Percentiles rank a stretch among this genome's conserved stretches.
Conservation (phyloP, 2,113 vertebrate species). For the Tychaedon coryphoeus region DNA sequence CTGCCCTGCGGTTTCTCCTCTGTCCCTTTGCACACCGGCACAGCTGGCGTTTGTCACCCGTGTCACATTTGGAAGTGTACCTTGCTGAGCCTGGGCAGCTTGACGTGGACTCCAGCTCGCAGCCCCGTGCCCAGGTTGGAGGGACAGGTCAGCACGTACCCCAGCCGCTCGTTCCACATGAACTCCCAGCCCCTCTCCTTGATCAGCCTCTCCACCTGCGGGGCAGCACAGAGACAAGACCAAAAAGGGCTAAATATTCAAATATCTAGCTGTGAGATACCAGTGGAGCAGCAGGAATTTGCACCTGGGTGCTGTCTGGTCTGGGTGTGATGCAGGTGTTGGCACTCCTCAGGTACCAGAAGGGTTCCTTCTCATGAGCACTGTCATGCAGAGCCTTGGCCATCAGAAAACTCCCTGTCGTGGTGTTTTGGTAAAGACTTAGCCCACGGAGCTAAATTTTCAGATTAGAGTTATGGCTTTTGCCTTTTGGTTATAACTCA, state of each 20-base stretch:
- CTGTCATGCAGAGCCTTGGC: neutral
- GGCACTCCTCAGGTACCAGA: neutral
- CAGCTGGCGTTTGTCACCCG: fast-evolving
- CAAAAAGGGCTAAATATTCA: neutral
- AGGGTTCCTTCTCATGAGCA: neutral
- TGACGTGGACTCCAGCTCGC: slow-evolving; percentile 88
- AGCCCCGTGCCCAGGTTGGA: slow-evolving; percentile 91
- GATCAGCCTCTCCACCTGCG: slow-evolving; percentile 88
- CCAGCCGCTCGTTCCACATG: slow-evolving; percentile 92
- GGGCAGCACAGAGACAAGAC: neutral
- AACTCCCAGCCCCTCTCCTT: slow-evolving; percentile 92
- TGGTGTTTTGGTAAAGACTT: neutral
- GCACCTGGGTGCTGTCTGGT: neutral
- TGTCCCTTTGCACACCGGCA: neutral
- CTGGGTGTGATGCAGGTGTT: neutral
- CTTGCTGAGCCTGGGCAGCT: slow-evolving; percentile 85
- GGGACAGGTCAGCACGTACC: slow-evolving; percentile 89
- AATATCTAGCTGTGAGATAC: fast-evolving
- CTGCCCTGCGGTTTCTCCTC: neutral
- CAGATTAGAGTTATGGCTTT: neutral
- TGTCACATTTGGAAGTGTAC: slow-evolving; percentile 1
- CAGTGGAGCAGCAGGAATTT: neutral
- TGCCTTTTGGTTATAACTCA: neutral
- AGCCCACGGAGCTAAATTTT: neutral
- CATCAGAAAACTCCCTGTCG: neutral